Evolutionary conservation across 2,113 vertebrate species (phyloP), one percentile per base, ranked within the genome.

Genomic region (Motacilla alba): DNA sequence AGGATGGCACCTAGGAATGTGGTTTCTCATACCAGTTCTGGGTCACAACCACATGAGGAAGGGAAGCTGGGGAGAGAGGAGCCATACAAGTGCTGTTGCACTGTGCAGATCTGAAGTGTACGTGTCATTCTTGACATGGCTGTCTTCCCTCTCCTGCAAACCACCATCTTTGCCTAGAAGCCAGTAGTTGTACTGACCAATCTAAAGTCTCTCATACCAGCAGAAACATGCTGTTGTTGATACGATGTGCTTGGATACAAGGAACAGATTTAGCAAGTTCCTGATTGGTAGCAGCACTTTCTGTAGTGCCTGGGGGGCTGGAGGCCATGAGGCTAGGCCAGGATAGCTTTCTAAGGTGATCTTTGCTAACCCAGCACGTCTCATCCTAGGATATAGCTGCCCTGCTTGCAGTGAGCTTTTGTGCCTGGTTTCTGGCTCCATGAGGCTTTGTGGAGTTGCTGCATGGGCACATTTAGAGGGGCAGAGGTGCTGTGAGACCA

Each of bases 401-500:
- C 13, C 39, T 68, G n/a, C 37, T 77, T 8, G 24, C 41, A 62
- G 53, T 6, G 63, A 89, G 49, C 26, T 49, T 44, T 81, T 26
- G 13, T 67, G 33, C 39, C 28, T 46, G 18, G 37, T 46, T 69
- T 30, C 28, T 78, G 52, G 20, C 76, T 77, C 20, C 4, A 0
- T 30, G 67, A 33, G 23, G 9, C 43, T 50, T 5, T 15, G 1
- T 26, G 19, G 11, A 52, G 20, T 22, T 85, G 52, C 62, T 85
- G 60, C 24, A 15, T 28, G 35, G 39, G 31, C 33, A 5, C 14
- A 55, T 43, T 44, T 56, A 44, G 24, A 27, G 15, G 9, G 14
- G 16, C 44, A 79, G 68, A 59, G 37, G 43, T 66, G 11, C 46
- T 0, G 0, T 24, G 59, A 39, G 44, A 33, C 24, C 0, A 2